Base-by-base conservation (phyloP, 2,797 vertebrate species). In the Ptychadena robeensis region DNA sequence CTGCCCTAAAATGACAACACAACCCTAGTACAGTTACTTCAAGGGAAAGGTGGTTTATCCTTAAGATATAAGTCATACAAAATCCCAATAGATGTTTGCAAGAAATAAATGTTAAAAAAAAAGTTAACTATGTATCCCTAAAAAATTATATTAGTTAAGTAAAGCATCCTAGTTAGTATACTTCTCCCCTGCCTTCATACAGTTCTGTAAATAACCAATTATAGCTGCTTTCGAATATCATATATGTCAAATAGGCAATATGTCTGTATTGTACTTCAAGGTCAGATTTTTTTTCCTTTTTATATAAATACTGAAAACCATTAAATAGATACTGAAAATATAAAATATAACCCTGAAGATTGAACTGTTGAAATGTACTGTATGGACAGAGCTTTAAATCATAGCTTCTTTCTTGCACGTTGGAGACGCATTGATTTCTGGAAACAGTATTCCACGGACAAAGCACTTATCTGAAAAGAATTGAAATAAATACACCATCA, bases 401-500 rank as follows among this genome's bases (percentile, higher is more conserved):
- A 48, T 40, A 61, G 66, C 57, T 64, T 80, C 78, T 81, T 85
- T 48, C 12, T 34, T 37, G 28, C 71, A 70, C 70, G 72, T 64
- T n/a, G 34, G 66, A 38, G 59, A 64, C 37, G 27, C 66, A 85
- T 76, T 80, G 72, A 80, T 85, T 85, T 85, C 71, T 68, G 63
- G 72, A 81, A 80, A 76, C 35, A 53, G 78, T 63, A 81, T 61
- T 76, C 83, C 83, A 48, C 72, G 64, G 63, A 65, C 73, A 85
- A 80, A 80, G 65, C 83, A 76, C 72, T 85, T 85, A 80, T 79
- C 83, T 85, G 72, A 71, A 85, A 85, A 80, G 78, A 85, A 85
- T 75, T 80, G 78, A 85, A 85, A 85, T 80, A 85, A 81, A 85
- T 80, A 85, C 72, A 80, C 65, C 37, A 85, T 85, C 72, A 85